Conservation (phyloP, 1,140 invertebrate genomes). For the Diorhabda sublineata region DNA sequence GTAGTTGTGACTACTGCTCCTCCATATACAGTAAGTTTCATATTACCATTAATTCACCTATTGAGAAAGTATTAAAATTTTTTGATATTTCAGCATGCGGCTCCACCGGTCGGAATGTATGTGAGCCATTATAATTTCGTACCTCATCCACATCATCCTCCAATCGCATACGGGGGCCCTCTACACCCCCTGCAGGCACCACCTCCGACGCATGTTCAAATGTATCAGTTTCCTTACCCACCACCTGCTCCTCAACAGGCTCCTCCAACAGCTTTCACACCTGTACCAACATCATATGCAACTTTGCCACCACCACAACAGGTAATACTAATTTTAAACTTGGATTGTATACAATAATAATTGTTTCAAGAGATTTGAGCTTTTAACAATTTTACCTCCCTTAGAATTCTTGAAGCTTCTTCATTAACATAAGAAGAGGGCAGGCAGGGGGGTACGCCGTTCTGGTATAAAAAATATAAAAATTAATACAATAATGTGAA, state of each 20-base stretch:
- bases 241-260: slow-evolving; percentile 35
- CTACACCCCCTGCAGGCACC: slow-evolving; percentile 56
- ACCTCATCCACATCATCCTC: slow-evolving; percentile 50
- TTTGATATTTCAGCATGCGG: slow-evolving; percentile 43
- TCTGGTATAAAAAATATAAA: too few relatives aligned
- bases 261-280: slow-evolving; percentile 27
- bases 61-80: not conserved
- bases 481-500: too few relatives aligned
- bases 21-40: slow-evolving; percentile 46
- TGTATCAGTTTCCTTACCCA: slow-evolving; percentile 49
- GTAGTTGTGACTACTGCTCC: slow-evolving; percentile 59
- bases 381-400: too few relatives aligned
- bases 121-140: slow-evolving; percentile 55
- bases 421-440: too few relatives aligned
- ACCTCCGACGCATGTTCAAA: slow-evolving; percentile 55
- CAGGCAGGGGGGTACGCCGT: too few relatives aligned
- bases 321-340: not conserved
- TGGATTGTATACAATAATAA: too few relatives aligned
- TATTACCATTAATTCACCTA: not conserved
- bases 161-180: slow-evolving; percentile 51
- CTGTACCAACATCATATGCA: slow-evolving; percentile 30
- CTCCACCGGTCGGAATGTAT: slow-evolving; percentile 51
- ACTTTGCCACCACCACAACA: slow-evolving; percentile 38
- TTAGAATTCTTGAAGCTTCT: too few relatives aligned
- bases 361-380: too few relatives aligned